phyloP scores from a whole-genome alignment of 2,888 invertebrate genomes.

The Rugalucina vietnamica region DNA sequence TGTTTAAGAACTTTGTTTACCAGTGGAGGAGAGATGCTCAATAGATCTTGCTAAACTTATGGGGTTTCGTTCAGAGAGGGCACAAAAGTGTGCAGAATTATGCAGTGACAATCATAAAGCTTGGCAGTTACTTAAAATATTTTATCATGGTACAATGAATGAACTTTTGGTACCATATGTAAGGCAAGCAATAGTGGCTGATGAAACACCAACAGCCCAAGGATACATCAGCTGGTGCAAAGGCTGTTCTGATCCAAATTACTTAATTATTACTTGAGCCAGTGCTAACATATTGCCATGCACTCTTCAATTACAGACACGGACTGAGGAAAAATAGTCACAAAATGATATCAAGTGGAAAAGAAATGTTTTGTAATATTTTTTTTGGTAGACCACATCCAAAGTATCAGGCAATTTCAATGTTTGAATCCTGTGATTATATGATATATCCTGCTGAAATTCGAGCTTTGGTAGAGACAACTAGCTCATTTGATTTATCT shows the following conservation, averaged over 20 bases:
- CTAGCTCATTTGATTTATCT: not conserved
- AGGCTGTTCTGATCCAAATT: not conserved
- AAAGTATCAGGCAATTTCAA: not conserved
- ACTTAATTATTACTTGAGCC: not conserved
- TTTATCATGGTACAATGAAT: not conserved
- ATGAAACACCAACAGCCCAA: not conserved
- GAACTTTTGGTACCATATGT: slow-evolving; percentile 13
- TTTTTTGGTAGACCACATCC: not conserved
- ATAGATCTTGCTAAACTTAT: not conserved
- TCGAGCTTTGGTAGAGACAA: too few species aligned
- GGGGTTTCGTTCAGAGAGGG: not conserved
- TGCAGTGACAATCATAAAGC: slow-evolving; percentile 2
- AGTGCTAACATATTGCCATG: not conserved
- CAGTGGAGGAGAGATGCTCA: too few species aligned
- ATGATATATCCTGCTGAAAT: not conserved
- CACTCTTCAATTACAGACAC: not conserved
- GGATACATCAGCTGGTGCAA: not conserved
- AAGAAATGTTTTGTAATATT: not conserved
- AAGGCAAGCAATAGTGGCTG: not conserved
- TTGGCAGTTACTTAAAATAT: slow-evolving; percentile 3
- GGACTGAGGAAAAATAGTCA: not conserved
- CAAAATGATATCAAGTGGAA: not conserved
- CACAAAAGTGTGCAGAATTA: not conserved
- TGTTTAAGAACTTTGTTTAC: too few species aligned
- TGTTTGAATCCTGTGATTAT: not conserved